phyloP scores from a whole-genome alignment of 2,797 vertebrate genomes.

The Mormyrops boulengeri region DNA sequence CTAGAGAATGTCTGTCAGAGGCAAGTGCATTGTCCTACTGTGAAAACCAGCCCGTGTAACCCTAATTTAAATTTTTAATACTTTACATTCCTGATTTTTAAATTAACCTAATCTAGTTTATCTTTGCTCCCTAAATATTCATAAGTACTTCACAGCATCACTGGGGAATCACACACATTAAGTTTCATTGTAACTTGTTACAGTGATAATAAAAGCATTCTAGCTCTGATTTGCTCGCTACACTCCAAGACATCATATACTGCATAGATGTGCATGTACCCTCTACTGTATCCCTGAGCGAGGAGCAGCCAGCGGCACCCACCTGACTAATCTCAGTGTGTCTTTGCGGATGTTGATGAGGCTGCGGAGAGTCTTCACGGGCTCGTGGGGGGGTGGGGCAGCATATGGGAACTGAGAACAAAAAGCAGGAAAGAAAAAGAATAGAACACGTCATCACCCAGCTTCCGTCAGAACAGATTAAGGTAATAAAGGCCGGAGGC shows the following conservation, averaged over 20 bases:
- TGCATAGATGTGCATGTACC: not conserved
- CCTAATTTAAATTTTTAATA: not conserved
- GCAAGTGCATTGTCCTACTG: not conserved
- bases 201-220: not conserved
- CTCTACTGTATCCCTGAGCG: not conserved
- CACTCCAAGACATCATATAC: not conserved
- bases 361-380: slow-evolving; percentile 92
- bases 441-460: not conserved
- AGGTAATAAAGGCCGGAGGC: not conserved
- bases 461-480: not conserved
- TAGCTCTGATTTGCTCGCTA: not conserved
- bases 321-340: slow-evolving; percentile 89
- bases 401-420: slow-evolving; percentile 84
- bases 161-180: not conserved
- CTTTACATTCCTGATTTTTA: not conserved
- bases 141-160: not conserved
- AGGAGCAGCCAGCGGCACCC: slow-evolving; percentile 32
- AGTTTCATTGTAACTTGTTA: not conserved
- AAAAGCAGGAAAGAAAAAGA: not conserved
- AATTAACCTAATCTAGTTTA: not conserved
- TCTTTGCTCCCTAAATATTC: not conserved
- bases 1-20: not conserved
- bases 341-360: slow-evolving; percentile 98
- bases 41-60: not conserved
- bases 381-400: slow-evolving; percentile 92